A percentile compares a stretch with the other conserved stretches of the same genome.
Conservation (phyloP, 92 coral and sea anemone genomes). For the Palythoa caribaeorum region DNA sequence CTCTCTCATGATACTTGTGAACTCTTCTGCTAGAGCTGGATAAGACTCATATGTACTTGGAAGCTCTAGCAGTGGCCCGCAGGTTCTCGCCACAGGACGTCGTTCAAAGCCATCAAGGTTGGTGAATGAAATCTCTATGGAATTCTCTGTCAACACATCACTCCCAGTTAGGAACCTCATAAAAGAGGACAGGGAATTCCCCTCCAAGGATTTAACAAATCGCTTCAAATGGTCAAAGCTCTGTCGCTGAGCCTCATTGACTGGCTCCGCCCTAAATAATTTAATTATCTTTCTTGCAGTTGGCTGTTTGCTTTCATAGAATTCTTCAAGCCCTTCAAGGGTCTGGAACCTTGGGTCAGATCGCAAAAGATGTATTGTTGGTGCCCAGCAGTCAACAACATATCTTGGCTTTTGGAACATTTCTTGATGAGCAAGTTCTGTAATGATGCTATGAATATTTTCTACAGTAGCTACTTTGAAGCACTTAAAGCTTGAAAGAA, state of each 20-base stretch:
- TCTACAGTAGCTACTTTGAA: conserved; percentile 37
- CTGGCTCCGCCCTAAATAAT: conserved; percentile 22
- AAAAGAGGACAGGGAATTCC: conserved; percentile 31
- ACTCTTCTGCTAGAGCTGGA: conserved; percentile 39
- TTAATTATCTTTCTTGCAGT: conserved; percentile 52
- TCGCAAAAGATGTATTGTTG: conserved; percentile 21
- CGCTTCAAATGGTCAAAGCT: conserved; percentile 44
- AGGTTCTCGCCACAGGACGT: conserved; percentile 43
- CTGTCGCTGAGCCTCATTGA: conserved; percentile 26
- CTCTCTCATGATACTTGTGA: conserved; percentile 38
- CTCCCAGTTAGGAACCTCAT: conserved; percentile 37
- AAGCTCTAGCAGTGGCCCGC: conserved; percentile 49
- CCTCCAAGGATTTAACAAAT: conserved; percentile 47
- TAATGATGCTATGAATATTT: conserved; percentile 24
- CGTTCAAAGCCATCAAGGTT: conserved; percentile 31
- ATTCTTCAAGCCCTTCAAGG: conserved; percentile 33
- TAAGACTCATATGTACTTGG: conserved; percentile 46
- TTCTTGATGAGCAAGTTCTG: conserved; percentile 55
- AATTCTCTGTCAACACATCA: conserved; percentile 18
- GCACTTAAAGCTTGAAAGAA: conserved; percentile 44
- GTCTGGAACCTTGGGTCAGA: conserved; percentile 40
- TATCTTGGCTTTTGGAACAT: conserved; percentile 52
- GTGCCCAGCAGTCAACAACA: conserved; percentile 55
- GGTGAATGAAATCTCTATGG: conserved; percentile 31
- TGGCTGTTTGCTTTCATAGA: conserved; percentile 47